Conservation (phyloP, 2,113 vertebrate genomes). For the Otocyon megalotis region DNA sequence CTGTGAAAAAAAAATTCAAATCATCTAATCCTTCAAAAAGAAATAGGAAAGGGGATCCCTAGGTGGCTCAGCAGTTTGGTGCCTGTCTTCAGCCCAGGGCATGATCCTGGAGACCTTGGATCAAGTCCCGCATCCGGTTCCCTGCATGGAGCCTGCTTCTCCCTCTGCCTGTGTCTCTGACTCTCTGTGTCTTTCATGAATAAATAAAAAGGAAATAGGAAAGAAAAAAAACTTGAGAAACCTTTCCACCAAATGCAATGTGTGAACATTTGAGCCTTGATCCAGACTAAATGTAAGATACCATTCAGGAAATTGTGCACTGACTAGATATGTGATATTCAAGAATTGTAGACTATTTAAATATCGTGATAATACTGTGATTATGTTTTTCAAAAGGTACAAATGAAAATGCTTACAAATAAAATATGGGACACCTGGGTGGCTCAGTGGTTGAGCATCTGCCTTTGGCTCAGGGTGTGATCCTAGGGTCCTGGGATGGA, state of each 20-base stretch:
- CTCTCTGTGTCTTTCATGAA: too few relatives aligned
- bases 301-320: not conserved
- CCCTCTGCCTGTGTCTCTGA: too few relatives aligned
- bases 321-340: not conserved
- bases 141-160: too few relatives aligned
- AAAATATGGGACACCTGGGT: not conserved
- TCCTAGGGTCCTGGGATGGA: too few relatives aligned
- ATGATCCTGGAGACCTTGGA: too few relatives aligned
- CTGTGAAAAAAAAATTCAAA: not conserved
- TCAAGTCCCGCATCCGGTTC: too few relatives aligned
- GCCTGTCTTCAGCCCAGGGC: too few relatives aligned
- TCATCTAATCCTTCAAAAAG: not conserved
- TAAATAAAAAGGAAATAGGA: not conserved
- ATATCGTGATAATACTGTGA: not conserved
- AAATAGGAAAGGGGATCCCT: too few relatives aligned
- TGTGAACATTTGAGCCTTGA: not conserved
- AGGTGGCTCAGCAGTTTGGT: too few relatives aligned
- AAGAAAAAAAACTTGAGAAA: not conserved
- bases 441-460: too few relatives aligned
- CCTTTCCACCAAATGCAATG: not conserved
- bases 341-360: not conserved
- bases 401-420: not conserved
- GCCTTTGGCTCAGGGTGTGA: too few relatives aligned
- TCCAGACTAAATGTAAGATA: not conserved
- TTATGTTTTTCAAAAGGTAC: constrained; percentile 3